Evolutionary conservation across 2,888 invertebrate species (phyloP), one percentile per base, ranked within the genome.

Genomic region (Drosophila peninsularis): DNA sequence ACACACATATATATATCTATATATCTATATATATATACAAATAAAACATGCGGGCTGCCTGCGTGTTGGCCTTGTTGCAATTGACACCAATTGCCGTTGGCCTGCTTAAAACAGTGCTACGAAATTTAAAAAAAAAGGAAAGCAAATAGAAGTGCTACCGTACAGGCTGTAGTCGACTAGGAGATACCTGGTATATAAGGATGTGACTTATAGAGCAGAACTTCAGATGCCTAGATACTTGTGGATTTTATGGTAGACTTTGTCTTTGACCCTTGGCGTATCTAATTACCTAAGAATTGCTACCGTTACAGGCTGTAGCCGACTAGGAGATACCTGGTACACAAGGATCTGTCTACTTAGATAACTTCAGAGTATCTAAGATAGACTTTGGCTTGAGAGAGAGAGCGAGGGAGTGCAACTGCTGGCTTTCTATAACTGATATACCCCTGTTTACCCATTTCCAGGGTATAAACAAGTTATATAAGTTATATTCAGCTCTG

Each of bases 1-100:
- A n/a, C 7, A 61, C 49, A 41, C 47, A 62, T 53, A 39, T 42
- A 24, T 24, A 24, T 24, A 24, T 24, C 2, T 30, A 7, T 30
- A 30, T 30, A 30, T 30, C 5, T 30, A 30, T 27, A 27, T 27
- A 27, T 27, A 6, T 27, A 27, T 30, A 30, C 7, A 30, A 30
- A 30, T 6, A 30, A 30, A 30, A 7, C 27, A 30, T 30, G 27
- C 27, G 27, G 27, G 27, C 27, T 30, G 24, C 30, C 27, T 56
- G 30, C 47, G 19, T 57, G 45, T 42, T 76, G 81, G 81, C 82
- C 83, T 86, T 83, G 69, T 57, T 70, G 81, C 86, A 77, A 69
- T 71, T 82, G 82, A 82, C 82, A 82, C 79, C 68, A 64, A 83
- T 86, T 84, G 74, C 58, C 63, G 54, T 56, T 83, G 81, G 57